Evolutionary conservation across 2,797 vertebrate genomes (phyloP).

Genomic region (Melanotaenia parkinsoni): DNA sequence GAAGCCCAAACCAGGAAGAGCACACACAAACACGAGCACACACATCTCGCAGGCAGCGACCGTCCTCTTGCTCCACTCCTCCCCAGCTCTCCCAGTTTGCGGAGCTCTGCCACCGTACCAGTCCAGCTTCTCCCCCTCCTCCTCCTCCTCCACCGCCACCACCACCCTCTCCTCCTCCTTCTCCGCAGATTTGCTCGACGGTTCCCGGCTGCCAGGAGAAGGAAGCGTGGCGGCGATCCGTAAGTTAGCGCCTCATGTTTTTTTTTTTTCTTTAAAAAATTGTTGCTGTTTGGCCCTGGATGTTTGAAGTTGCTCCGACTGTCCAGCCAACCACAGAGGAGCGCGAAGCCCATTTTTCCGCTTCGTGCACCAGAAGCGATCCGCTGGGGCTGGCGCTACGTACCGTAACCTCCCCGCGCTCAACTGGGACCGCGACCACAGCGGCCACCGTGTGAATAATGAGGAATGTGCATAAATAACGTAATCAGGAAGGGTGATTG

Average conservation of each 20-base stretch:
- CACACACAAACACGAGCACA: slow-evolving; percentile 17
- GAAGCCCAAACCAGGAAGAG: slow-evolving; percentile 80
- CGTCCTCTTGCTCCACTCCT: slow-evolving; percentile 69
- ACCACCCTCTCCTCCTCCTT: slow-evolving; percentile 2
- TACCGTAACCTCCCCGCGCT: slow-evolving; percentile 53
- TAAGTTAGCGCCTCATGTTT: slow-evolving; percentile 64
- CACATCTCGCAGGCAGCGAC: slow-evolving; percentile 61
- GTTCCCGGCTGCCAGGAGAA: slow-evolving; percentile 41
- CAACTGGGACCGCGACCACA: slow-evolving; percentile 41
- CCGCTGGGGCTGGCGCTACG: slow-evolving; percentile 56
- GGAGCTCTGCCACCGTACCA: slow-evolving; percentile 76
- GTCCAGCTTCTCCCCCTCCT: slow-evolving; percentile 50
- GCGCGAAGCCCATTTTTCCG: slow-evolving; percentile 61
- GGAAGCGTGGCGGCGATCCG: slow-evolving; percentile 64
- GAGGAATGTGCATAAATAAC: slow-evolving; percentile 49
- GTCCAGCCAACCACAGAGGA: slow-evolving; percentile 59
- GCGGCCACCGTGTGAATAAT: slow-evolving; percentile 46
- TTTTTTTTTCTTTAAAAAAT: neutral
- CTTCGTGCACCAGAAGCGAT: slow-evolving; percentile 71
- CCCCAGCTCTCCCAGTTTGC: slow-evolving; percentile 75
- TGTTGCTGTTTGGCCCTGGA: slow-evolving; percentile 44
- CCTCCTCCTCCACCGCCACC: slow-evolving; percentile 7
- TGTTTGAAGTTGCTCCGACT: slow-evolving; percentile 73
- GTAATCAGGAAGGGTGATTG: slow-evolving; percentile 52
- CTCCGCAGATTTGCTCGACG: slow-evolving; percentile 62